Evolutionary conservation across 2,797 vertebrate species (phyloP).

Genomic region (Acipenser oxyrinchus): DNA sequence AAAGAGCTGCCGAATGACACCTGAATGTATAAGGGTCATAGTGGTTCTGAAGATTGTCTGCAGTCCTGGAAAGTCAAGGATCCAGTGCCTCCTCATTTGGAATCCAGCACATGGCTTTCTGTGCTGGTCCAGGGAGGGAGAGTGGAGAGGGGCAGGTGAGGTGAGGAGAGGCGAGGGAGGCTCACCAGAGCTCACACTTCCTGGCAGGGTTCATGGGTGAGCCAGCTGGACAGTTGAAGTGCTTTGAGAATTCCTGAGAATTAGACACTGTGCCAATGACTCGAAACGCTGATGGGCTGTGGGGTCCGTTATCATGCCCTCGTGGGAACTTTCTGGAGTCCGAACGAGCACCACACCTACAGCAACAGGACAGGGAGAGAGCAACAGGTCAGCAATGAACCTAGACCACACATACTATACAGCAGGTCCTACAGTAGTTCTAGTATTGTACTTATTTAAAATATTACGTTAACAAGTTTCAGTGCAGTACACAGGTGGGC

Average conservation of each 20-base stretch:
- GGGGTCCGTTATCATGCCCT: constrained; percentile 89
- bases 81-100: not conserved
- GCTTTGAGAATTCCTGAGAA: constrained; percentile 79
- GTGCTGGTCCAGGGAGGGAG: not conserved
- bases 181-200: constrained; percentile 93
- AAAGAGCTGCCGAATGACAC: no score
- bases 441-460: no score
- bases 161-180: no score
- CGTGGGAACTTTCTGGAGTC: constrained; percentile 87
- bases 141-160: no score
- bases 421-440: no score
- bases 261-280: constrained; percentile 92
- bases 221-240: constrained; percentile 73
- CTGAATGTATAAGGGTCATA: constrained; percentile 12
- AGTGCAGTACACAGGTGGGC: not conserved
- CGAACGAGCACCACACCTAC: constrained; percentile 96
- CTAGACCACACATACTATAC: no score
- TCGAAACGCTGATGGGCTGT: constrained; percentile 87
- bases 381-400: no score
- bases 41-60: constrained; percentile 24
- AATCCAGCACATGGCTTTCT: constrained; percentile 13
- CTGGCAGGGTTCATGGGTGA: constrained; percentile 84
- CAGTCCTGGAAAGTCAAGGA: not conserved
- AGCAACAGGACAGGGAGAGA: accelerated
- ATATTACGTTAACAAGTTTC: no score